Evolutionary conservation across 2,888 invertebrate genomes (phyloP), one percentile per base, ranked within the genome.

Genomic region (Diploptera punctata): DNA sequence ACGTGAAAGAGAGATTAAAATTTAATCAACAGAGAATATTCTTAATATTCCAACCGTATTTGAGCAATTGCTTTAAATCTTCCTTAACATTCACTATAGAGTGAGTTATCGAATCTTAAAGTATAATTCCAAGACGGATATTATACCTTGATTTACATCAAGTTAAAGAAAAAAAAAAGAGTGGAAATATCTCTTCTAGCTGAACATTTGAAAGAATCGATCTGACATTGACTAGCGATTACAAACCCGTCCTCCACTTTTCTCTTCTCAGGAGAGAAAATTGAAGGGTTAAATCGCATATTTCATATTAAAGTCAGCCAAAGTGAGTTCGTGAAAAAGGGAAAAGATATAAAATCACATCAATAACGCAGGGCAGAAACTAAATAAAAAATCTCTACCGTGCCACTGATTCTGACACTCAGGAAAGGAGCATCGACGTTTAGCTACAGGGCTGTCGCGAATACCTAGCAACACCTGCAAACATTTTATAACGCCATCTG

Each of bases 211-310:
- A 57, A 29, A 29, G 57, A 57, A 57, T 57, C 57, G 57, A 57
- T 65, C 65, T 19, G 65, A 47, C 65, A 26, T 65, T 47, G 44
- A 65, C 26, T 65, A 47, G 21, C 26, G 65, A 65, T 65, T 65
- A 65, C 47, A 47, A 26, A 1, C n/a, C 9, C 29, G 44, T 21
- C 47, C 47, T 21, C 5, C 44, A 1, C 29, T 29, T 57, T n/a
- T 57, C 57, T 57, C 29, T 57, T n/a, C 31, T 16, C 44, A 24
- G 18, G 43, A n/a, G n/a, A 47, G 65, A 65, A 65, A 65, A 47
- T 47, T 65, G 65, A 65, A 65, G 65, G 47, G 47, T 65, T 65
- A 65, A 65, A 65, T 65, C 65, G 38, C 65, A 65, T 47, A 65
- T 65, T 65, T 65, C 65, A 65, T 65, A 65, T 47, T 47, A 29